Evolutionary conservation across 2,888 invertebrate species (phyloP), one percentile per base, ranked within the genome.

Genomic region (Chrysolina americana): DNA sequence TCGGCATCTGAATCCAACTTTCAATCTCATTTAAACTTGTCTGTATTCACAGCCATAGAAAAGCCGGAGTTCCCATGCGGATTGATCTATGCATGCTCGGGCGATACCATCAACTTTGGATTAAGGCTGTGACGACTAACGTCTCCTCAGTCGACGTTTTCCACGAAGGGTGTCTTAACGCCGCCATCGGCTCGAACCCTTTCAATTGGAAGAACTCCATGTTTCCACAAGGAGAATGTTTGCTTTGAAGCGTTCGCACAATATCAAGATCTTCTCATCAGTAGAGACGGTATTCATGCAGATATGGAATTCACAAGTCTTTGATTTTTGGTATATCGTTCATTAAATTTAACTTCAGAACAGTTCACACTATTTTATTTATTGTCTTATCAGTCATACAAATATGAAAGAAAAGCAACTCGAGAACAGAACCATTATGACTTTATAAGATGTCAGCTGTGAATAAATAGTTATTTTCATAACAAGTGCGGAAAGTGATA

Each of bases 11-110:
- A 70, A 78, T 71, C 73, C 71, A 71, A 72, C 75, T 75, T 75
- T 78, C 76, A 75, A 83, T 83, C 83, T 83, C 82, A 84, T 84
- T 84, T 84, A 81, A 83, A 83, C 82, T 83, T 81, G 81, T 83
- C 82, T 83, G 83, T 82, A 78, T 78, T 78, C 78, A 78, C 75
- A 68, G 78, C 76, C 71, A 70, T 73, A 76, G 68, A 56, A 68
- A 48, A 68, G 68, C 53, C 53, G 50, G 71, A 70, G 76, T 75
- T 81, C 80, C 81, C 80, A 79, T 79, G 81, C 77, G 81, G 80
- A 80, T 81, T 81, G 83, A 83, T 83, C 82, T 82, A 80, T 80
- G 82, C 82, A 81, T 79, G 81, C 79, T 79, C 78, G 41, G 78
- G 80, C 79, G 82, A 84, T 82, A 82, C 81, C 82, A 83, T 83